Evolutionary conservation across 1,140 invertebrate genomes (phyloP), one percentile per base, ranked within the genome.

Genomic region (Anagrus nilaparvatae): DNA sequence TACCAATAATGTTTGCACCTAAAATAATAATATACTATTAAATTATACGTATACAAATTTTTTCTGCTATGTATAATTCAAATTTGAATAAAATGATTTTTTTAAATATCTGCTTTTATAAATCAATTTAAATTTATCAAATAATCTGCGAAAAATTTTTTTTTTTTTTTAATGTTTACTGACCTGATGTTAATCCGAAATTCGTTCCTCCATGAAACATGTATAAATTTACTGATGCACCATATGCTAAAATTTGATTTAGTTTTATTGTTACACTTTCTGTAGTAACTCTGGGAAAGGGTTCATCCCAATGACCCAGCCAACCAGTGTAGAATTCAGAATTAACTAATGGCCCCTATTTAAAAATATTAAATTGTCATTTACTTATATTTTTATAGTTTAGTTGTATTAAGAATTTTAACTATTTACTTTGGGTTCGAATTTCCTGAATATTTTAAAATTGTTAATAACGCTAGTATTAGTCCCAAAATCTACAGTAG

Each of bases 251-350:
- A 56, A 88, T 80, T 40, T 75, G 65, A 40, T 74, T 72, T 5
- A 93, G 60, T 2, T 74, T 78, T 44, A 64, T 60, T 0, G 73
- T 68, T 14, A 87, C 72, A 3, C 47, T 45, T 0, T 59, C 46
- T 0, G 75, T 67, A 25, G 63, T 54, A 1, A 76, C 71, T 19
- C 61, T 67, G 37, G 78, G 72, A 47, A 84, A 74, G 2, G 63
- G 51, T 53, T 82, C 75, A 32, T 79, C 80, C 90, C 90, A 94
- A 55, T 89, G 81, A 19, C 88, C 84, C n/a, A 94, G 57, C 82
- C 82, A 85, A 17, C 88, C 89, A 0, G 87, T 77, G 69, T 94
- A 94, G 61, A 77, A 94, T 62, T 94, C 90, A 0, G 87, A 89
- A 61, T 94, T 93, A 6, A 94, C 85, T 23, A 89, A 51, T 1